phyloP scores from a whole-genome alignment of 64 coral and sea anemone genomes.

The Trachythela sp. region DNA sequence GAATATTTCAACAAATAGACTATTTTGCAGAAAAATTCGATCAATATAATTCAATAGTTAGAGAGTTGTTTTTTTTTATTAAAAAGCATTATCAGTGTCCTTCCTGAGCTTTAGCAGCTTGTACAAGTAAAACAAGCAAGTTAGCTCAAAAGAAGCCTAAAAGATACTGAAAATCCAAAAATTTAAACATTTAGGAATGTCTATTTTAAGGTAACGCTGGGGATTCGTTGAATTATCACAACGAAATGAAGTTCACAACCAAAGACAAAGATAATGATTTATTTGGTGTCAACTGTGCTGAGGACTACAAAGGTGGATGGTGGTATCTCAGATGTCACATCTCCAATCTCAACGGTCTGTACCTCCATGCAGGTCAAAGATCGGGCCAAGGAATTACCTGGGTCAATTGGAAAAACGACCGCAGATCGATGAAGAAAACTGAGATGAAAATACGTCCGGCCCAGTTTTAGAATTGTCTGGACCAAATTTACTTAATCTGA shows the following conservation, averaged over 20 bases:
- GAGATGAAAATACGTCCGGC: slow-evolving; percentile 13
- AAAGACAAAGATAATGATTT: slow-evolving; percentile 18
- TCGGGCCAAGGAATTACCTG: background rate
- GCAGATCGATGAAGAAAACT: background rate
- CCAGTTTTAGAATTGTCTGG: too few species aligned
- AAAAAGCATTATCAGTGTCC: too few species aligned
- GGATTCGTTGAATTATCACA: slow-evolving; percentile 19
- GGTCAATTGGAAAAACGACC: background rate
- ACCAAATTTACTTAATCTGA: too few species aligned
- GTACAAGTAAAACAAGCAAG: too few species aligned
- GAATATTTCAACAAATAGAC: too few species aligned
- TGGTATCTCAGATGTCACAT: background rate
- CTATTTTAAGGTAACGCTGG: slow-evolving; percentile 12
- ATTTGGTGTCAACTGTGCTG: background rate
- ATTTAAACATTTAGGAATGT: too few species aligned
- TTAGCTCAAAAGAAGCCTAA: too few species aligned
- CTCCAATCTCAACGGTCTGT: slow-evolving; percentile 11
- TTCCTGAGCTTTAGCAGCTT: too few species aligned
- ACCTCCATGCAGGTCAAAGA: background rate
- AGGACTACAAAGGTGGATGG: background rate
- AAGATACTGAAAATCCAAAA: too few species aligned
- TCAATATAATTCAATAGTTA: too few species aligned
- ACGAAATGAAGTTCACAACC: background rate
- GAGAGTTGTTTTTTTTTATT: too few species aligned
- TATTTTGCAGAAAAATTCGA: too few species aligned